Evolutionary conservation across 2,797 vertebrate genomes (phyloP).

Genomic region (Podarcis lilfordi): DNA sequence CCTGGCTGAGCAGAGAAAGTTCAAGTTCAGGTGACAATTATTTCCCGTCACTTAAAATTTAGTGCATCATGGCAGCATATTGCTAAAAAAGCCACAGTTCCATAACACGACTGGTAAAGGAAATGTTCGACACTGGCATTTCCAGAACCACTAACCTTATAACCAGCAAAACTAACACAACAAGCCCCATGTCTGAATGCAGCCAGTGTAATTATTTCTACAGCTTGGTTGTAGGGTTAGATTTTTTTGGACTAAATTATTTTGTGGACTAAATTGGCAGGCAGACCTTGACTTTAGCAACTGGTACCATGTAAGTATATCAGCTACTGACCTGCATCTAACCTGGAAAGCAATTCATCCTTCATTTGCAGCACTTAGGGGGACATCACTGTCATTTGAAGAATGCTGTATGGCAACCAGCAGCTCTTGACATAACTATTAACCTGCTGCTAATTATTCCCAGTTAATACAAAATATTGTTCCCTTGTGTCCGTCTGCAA

Average conservation of each 20-base stretch:
- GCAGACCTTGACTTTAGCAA: background rate
- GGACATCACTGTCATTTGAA: background rate
- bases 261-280: background rate
- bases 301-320: background rate
- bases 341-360: background rate
- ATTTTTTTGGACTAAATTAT: too few relatives aligned
- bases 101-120: too few relatives aligned
- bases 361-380: background rate
- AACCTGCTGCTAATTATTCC: constrained; percentile 45
- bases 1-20: too few relatives aligned
- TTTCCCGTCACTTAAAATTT: too few relatives aligned
- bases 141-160: too few relatives aligned
- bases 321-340: background rate
- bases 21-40: too few relatives aligned
- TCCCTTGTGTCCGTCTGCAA: constrained; percentile 36
- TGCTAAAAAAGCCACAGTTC: too few relatives aligned
- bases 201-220: background rate
- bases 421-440: constrained; percentile 13
- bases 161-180: too few relatives aligned
- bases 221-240: background rate
- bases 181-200: too few relatives aligned
- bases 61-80: too few relatives aligned
- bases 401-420: background rate
- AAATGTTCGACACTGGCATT: too few relatives aligned
- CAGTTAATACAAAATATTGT: constrained; percentile 57